Percentiles rank a stretch among this genome's conserved stretches.
phyloP scores from a whole-genome alignment of 1,140 invertebrate species.

The Lamellibrachia luymesi region DNA sequence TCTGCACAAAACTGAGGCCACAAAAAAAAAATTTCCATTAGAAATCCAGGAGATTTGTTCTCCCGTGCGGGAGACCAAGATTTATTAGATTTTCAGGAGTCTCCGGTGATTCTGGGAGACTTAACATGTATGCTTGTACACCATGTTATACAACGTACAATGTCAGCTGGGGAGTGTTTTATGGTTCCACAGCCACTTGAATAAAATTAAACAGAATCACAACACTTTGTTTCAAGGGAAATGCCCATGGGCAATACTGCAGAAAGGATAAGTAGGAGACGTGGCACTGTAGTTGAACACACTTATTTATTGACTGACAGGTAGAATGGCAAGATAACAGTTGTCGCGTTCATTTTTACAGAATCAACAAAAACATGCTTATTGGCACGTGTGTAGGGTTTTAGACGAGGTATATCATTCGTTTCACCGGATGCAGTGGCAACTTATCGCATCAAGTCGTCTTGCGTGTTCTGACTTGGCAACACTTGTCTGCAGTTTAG shows the following conservation, averaged over 20 bases:
- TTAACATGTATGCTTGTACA: background rate
- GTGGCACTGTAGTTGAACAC: background rate
- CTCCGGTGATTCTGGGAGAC: no score
- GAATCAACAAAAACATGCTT: background rate
- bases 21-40: no score
- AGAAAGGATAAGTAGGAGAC: background rate
- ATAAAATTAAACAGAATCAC: background rate
- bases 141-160: background rate
- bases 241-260: background rate
- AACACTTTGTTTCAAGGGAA: no score
- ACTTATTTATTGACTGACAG: background rate
- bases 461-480: background rate
- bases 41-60: no score
- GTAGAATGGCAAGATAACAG: background rate
- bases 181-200: background rate
- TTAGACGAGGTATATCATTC: background rate
- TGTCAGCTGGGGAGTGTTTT: background rate
- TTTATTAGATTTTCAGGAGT: no score
- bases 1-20: no score
- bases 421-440: background rate
- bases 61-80: no score
- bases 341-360: background rate
- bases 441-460: background rate
- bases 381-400: background rate
- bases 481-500: background rate